These are phyloP conservation scores for Alethe castanea DNA, from an alignment of 2,113 vertebrate genomes.

Conservation along the genomic window DNA sequence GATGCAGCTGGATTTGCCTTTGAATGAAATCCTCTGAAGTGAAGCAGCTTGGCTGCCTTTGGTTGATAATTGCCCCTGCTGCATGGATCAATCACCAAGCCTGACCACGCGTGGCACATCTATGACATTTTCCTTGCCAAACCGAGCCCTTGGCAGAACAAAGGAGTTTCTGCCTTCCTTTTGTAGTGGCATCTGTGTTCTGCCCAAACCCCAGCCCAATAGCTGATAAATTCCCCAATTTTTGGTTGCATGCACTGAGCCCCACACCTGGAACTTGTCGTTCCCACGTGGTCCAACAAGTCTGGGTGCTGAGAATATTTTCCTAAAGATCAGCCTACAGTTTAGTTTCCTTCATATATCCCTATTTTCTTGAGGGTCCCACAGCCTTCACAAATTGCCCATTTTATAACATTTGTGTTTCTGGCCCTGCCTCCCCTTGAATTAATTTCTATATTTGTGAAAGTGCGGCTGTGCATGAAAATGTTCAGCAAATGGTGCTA, in stretches of 20 bases:
- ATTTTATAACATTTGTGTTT: not conserved
- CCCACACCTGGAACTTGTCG: not conserved
- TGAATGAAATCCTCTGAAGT: not conserved
- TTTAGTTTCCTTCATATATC: not conserved
- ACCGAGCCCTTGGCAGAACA: not conserved
- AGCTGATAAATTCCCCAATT: not conserved
- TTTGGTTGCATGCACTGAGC: accelerated
- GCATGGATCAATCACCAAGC: not conserved
- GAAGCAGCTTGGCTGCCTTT: not conserved
- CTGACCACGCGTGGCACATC: not conserved
- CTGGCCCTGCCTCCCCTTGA: not conserved
- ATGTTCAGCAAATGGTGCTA: not conserved
- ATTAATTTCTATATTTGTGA: not conserved
- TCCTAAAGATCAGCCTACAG: not conserved
- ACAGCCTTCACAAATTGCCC: not conserved
- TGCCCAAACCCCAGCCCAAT: not conserved
- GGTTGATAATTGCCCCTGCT: not conserved
- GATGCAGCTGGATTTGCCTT: not conserved
- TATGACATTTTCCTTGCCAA: not conserved
- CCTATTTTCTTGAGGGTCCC: not conserved
- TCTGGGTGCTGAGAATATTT: not conserved
- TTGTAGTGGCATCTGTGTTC: not conserved
- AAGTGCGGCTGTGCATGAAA: not conserved
- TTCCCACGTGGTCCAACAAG: not conserved
- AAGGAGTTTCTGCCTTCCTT: not conserved